Conservation (phyloP, 2,797 vertebrate species). For the Sebastes itinus region DNA sequence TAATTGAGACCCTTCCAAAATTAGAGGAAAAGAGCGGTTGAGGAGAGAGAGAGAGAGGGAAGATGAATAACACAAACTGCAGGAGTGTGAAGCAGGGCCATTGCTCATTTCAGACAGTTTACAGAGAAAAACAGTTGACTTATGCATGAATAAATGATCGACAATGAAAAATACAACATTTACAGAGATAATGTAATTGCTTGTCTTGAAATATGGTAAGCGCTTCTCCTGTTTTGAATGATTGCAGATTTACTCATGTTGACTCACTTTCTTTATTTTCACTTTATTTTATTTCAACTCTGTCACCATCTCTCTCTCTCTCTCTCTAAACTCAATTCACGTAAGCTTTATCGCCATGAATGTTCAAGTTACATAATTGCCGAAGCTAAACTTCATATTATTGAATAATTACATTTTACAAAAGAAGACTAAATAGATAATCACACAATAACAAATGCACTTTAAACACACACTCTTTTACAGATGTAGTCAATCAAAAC, state of each 20-base stretch:
- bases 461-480: not conserved
- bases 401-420: not conserved
- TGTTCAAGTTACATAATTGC: too few species aligned
- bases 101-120: conserved; percentile 63
- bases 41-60: not conserved
- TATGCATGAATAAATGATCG: conserved; percentile 62
- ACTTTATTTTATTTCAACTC: not conserved
- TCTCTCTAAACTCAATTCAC: too few species aligned
- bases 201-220: conserved; percentile 31
- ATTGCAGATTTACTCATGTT: conserved; percentile 6
- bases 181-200: conserved; percentile 66
- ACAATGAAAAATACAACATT: conserved; percentile 61
- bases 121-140: conserved; percentile 27
- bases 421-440: not conserved
- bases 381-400: not conserved
- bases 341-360: too few species aligned
- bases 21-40: not conserved
- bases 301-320: not conserved
- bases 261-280: conserved; percentile 7
- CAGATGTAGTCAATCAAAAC: not conserved
- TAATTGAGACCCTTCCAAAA: conserved; percentile 45
- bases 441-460: not conserved
- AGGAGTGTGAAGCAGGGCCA: conserved; percentile 9
- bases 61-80: conserved; percentile 6
- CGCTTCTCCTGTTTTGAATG: conserved; percentile 32